Evolutionary conservation across 2,888 invertebrate genomes (phyloP).

Genomic region (Yponomeuta evonymella): DNA sequence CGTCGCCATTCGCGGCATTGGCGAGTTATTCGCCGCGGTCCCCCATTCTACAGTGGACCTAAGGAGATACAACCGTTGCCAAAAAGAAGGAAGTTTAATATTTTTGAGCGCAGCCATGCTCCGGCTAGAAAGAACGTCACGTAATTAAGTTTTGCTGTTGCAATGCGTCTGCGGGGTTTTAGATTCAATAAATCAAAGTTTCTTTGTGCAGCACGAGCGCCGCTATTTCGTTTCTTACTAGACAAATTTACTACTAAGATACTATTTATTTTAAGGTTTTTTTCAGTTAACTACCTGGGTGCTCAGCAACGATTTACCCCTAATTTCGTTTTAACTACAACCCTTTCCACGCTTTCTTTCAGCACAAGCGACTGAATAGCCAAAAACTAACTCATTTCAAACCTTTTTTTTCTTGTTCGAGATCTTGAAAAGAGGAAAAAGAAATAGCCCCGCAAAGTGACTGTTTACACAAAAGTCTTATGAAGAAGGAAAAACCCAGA

Average conservation of each 20-base stretch:
- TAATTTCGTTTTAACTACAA: background rate
- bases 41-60: constrained; percentile 20
- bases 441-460: constrained; percentile 5
- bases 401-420: constrained; percentile 1
- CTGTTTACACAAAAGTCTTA: constrained; percentile 4
- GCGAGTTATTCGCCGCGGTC: constrained; percentile 21
- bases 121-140: background rate
- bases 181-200: background rate
- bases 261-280: background rate
- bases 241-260: background rate
- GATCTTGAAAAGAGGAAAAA: background rate
- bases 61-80: constrained; percentile 19
- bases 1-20: constrained; percentile 32
- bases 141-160: constrained; percentile 1
- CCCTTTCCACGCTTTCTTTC: background rate
- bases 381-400: background rate
- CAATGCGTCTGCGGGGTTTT: background rate
- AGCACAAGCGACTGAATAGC: background rate
- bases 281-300: background rate
- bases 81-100: constrained; percentile 17
- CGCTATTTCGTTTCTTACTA: background rate
- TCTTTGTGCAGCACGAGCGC: background rate
- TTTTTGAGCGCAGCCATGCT: background rate
- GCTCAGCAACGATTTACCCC: background rate
- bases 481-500: background rate